Evolutionary conservation across 2,113 vertebrate genomes (phyloP), one percentile per base, ranked within the genome.

Genomic region (Muscicapa adusta): DNA sequence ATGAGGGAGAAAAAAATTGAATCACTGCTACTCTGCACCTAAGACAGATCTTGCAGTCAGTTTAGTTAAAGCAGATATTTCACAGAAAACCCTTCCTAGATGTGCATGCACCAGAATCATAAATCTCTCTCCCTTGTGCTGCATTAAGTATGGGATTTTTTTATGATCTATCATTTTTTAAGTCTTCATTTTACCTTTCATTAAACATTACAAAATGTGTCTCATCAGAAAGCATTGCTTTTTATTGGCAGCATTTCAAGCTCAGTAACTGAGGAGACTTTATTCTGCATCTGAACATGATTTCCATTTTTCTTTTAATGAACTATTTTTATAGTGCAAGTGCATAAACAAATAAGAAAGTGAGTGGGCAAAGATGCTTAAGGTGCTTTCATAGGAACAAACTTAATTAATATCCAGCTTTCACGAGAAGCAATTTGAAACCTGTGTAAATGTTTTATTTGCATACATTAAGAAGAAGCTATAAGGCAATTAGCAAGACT

Each of bases 171-270:
- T 50, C 45, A 2, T 51, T 91, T 91, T 95, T 93, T 36, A 83
- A 87, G 58, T 77, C 51, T 95, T 85, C n/a, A 48, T 96, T 96
- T 96, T 93, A 93, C 89, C 91, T 95, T 96, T 91, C 94, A 96
- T 94, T 96, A 88, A 93, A 74, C 78, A 88, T 88, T 83, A 91
- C 72, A 85, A 85, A 96, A 88, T 88, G 34, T 67, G n/a, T 73
- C 82, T 88, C 89, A 93, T 96, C 85, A 96, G 75, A 93, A 93
- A 88, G 23, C 42, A 40, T 63, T 96, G 89, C 15, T 73, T 94
- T 95, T 95, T 83, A 95, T 90, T 90, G 88, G 85, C 89, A 96
- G 34, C 60, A 67, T 90, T 97, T 95, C 94, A 95, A 93, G 82
- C 60, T 83, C 63, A 53, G 78, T 66, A 89, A 56, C 67, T n/a